phyloP scores from a whole-genome alignment of 2,888 invertebrate species.

The Cecidostiba fungosa region DNA sequence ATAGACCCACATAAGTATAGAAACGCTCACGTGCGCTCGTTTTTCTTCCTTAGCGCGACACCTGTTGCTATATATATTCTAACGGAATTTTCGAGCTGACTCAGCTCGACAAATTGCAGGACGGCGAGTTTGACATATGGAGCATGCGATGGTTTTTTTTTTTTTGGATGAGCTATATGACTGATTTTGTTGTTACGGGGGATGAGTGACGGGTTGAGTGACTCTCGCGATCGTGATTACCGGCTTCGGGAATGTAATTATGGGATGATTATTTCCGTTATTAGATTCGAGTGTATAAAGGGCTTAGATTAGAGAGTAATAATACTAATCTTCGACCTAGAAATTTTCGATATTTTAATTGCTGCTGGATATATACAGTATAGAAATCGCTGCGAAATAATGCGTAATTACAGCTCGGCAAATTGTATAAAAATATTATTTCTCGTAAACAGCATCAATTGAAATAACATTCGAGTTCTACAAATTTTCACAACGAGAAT shows the following conservation, averaged over 20 bases:
- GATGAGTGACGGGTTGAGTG: neutral
- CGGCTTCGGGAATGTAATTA: slow-evolving; percentile 17
- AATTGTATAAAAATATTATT: too few relatives aligned
- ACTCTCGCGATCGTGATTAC: slow-evolving; percentile 32
- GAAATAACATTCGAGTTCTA: too few relatives aligned
- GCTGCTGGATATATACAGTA: neutral
- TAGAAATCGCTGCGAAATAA: too few relatives aligned
- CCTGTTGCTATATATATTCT: neutral
- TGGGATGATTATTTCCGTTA: slow-evolving; percentile 25
- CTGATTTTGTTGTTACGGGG: neutral
- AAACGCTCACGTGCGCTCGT: neutral
- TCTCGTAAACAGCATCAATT: too few relatives aligned
- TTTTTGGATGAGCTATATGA: neutral
- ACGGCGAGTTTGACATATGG: neutral
- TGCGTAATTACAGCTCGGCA: too few relatives aligned
- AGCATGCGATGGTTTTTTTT: neutral
- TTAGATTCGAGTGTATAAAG: neutral
- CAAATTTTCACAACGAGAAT: too few relatives aligned
- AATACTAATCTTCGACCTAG: neutral
- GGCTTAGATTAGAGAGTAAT: neutral
- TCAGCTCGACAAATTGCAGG: slow-evolving; percentile 17
- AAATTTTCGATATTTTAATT: neutral
- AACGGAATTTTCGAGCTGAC: slow-evolving; percentile 10
- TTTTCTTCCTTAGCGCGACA: neutral
- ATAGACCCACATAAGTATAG: neutral